Evolutionary conservation across 2,797 vertebrate genomes (phyloP).

Genomic region (Sciurus carolinensis): DNA sequence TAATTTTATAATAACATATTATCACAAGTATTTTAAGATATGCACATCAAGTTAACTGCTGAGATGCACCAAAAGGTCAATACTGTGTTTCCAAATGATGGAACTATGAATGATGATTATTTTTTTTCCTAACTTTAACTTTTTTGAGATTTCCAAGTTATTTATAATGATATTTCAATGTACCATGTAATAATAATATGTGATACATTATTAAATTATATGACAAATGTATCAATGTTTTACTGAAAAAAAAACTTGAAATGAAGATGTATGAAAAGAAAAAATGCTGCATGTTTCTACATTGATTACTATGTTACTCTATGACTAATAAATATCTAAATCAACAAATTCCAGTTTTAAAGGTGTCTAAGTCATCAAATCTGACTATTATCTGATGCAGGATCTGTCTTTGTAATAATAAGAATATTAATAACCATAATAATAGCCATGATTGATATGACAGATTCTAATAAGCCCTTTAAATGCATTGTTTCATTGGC

Average conservation of each 20-base stretch:
- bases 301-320: constrained; percentile 18
- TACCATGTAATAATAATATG: not conserved
- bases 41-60: not conserved
- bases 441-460: not conserved
- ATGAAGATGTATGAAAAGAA: constrained; percentile 46
- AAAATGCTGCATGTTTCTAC: not conserved
- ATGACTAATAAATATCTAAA: constrained; percentile 7
- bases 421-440: not conserved
- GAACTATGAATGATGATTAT: not conserved
- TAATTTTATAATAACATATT: constrained; percentile 34
- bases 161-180: constrained; percentile 36
- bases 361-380: constrained; percentile 35
- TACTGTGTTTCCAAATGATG: not conserved
- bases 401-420: constrained; percentile 46
- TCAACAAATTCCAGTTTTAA: constrained; percentile 14
- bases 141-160: constrained; percentile 32
- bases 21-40: not conserved
- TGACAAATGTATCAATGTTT: constrained; percentile 33
- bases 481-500: constrained; percentile 28
- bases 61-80: not conserved
- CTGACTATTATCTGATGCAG: constrained; percentile 19
- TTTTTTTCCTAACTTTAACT: not conserved
- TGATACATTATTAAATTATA: constrained; percentile 15
- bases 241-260: not conserved
- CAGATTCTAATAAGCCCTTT: constrained; percentile 17